Evolutionary conservation across 2,888 invertebrate species (phyloP).

Genomic region (Agrotis ipsilon): DNA sequence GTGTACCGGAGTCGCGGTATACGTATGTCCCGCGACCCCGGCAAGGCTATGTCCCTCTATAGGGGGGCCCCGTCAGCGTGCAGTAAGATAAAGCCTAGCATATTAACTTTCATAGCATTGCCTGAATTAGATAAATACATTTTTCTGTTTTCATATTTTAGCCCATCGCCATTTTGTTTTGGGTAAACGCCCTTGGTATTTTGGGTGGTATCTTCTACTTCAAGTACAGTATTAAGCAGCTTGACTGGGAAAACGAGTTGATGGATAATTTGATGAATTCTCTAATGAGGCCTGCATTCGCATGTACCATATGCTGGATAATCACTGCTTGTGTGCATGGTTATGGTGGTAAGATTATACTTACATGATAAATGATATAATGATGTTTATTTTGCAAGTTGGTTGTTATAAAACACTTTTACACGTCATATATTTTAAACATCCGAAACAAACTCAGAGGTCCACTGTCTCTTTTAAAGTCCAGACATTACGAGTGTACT

Average conservation of each 20-base stretch:
- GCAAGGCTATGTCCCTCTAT: no score
- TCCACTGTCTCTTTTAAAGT: no score
- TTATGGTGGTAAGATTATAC: constrained; percentile 14
- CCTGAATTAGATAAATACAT: not conserved
- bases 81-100: no score
- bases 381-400: not conserved
- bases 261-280: constrained; percentile 56
- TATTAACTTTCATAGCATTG: no score
- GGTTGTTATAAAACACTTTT: no score
- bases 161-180: constrained; percentile 15
- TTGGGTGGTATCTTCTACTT: constrained; percentile 11
- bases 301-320: constrained; percentile 74
- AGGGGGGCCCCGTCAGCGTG: no score
- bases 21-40: no score
- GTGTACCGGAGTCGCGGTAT: no score
- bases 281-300: constrained; percentile 75
- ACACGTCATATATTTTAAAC: no score
- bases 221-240: constrained; percentile 1
- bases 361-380: no score
- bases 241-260: not conserved
- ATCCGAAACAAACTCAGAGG: no score
- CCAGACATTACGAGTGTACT: no score
- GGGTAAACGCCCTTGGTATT: not conserved
- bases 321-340: constrained; percentile 72
- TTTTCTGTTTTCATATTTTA: not conserved